phyloP scores from a whole-genome alignment of 2,113 vertebrate genomes.

The Xiphorhynchus elegans region DNA sequence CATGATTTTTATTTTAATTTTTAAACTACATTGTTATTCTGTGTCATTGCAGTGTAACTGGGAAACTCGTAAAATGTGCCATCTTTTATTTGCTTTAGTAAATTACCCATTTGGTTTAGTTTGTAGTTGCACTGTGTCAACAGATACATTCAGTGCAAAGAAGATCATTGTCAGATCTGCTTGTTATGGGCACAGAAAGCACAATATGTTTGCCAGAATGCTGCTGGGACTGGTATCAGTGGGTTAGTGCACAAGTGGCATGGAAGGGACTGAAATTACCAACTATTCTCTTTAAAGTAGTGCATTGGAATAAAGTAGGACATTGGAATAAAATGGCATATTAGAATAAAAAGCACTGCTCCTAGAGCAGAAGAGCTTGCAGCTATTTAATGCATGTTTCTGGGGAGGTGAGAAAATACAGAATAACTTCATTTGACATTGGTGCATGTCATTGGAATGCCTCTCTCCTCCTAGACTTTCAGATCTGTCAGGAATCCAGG shows the following conservation, averaged over 20 bases:
- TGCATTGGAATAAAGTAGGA: neutral
- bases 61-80: neutral
- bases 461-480: neutral
- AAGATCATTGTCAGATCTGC: neutral
- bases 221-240: neutral
- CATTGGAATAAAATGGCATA: neutral
- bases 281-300: neutral
- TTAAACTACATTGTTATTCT: neutral
- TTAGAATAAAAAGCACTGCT: neutral
- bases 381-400: neutral
- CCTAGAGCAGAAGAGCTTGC: neutral
- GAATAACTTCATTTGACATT: neutral
- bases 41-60: neutral
- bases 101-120: neutral
- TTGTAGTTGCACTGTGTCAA: neutral
- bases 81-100: neutral
- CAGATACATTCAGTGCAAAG: neutral
- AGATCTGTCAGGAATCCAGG: constrained; percentile 22
- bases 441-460: neutral
- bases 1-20: neutral
- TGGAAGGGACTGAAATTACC: neutral
- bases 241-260: neutral
- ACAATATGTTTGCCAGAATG: neutral
- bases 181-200: neutral
- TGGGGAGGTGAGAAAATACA: neutral